phyloP scores from a whole-genome alignment of 1,140 invertebrate genomes.

The Chionoecetes opilio region DNA sequence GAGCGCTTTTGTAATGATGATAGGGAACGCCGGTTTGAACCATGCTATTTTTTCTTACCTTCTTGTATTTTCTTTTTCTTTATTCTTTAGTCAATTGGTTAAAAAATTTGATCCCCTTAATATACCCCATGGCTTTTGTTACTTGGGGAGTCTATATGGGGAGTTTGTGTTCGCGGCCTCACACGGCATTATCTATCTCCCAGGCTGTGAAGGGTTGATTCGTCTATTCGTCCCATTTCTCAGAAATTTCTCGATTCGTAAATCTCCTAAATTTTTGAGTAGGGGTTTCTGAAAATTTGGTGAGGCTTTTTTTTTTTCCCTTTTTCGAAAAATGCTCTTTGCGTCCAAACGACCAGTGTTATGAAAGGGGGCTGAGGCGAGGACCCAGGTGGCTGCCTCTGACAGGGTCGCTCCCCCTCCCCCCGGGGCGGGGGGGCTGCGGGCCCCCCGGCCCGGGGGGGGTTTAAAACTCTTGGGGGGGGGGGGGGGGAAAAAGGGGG shows the following conservation, averaged over 20 bases:
- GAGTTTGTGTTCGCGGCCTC: neutral
- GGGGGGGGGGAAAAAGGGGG: no score
- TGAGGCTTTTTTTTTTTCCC: neutral
- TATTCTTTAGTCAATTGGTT: neutral
- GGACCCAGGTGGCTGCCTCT: neutral
- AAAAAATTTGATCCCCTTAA: neutral
- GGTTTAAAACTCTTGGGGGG: no score
- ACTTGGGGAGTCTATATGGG: no score
- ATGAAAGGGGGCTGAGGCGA: neutral
- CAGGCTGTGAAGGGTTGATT: neutral
- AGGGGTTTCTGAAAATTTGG: no score
- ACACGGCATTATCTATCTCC: neutral
- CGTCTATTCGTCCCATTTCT: neutral
- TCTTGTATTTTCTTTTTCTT: neutral
- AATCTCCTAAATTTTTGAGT: neutral
- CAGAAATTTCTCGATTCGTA: neutral
- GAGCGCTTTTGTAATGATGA: no score
- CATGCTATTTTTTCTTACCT: no score
- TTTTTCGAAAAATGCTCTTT: neutral
- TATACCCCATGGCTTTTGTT: no score
- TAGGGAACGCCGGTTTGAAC: neutral
- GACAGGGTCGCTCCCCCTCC: neutral
- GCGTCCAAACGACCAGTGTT: neutral
- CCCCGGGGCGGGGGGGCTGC: no score
- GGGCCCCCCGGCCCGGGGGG: no score